Evolutionary conservation across 1,140 invertebrate genomes (phyloP).

Genomic region (Drosophila pectinifera): DNA sequence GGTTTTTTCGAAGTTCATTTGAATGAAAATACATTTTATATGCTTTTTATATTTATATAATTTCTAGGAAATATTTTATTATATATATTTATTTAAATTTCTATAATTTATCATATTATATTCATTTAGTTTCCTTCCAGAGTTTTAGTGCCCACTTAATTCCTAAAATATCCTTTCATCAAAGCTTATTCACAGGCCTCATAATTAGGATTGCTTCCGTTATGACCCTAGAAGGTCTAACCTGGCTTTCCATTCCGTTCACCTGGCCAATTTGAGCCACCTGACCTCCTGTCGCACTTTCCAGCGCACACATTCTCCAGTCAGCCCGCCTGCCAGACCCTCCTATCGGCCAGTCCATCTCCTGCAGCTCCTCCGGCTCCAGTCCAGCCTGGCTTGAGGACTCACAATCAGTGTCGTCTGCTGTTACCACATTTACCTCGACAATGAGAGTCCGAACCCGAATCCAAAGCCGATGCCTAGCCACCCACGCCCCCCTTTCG

Average conservation of each 20-base stretch:
- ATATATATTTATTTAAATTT: too few relatives aligned
- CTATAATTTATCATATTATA: too few relatives aligned
- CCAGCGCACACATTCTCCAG: slow-evolving; percentile 34
- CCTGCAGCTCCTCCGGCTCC: background rate
- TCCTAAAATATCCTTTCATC: background rate
- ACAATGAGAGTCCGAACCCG: slow-evolving; percentile 26
- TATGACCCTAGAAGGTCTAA: slow-evolving; percentile 44
- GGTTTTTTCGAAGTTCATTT: too few relatives aligned
- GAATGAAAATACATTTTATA: too few relatives aligned
- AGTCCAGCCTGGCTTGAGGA: slow-evolving; percentile 21
- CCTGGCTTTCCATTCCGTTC: slow-evolving; percentile 33
- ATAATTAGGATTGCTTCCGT: slow-evolving; percentile 39
- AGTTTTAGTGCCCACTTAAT: background rate
- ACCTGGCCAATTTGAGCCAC: slow-evolving; percentile 36
- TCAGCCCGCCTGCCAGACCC: slow-evolving; percentile 4
- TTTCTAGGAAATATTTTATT: too few relatives aligned
- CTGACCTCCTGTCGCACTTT: slow-evolving; percentile 52
- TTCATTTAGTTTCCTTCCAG: too few relatives aligned
- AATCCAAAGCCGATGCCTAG: slow-evolving; percentile 13
- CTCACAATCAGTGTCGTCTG: slow-evolving; percentile 60
- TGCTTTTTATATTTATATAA: too few relatives aligned
- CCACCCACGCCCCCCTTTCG: slow-evolving; percentile 50
- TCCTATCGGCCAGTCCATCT: slow-evolving; percentile 45
- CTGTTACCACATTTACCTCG: slow-evolving; percentile 56
- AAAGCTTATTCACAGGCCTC: slow-evolving; percentile 16